phyloP scores from a whole-genome alignment of 1,140 invertebrate species.

The Pseudomyrmex gracilis region DNA sequence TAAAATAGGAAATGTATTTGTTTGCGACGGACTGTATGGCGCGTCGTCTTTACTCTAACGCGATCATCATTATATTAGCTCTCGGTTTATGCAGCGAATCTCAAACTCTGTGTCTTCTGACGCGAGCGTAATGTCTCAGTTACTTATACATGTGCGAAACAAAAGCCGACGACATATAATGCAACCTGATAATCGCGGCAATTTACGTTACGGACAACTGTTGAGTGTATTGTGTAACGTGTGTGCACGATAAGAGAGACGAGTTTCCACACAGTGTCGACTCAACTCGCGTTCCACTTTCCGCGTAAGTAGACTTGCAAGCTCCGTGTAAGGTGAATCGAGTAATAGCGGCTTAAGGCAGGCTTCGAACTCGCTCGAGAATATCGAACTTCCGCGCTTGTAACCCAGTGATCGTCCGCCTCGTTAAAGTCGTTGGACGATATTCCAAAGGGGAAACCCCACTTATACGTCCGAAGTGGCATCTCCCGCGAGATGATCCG shows the following conservation, averaged over 20 bases:
- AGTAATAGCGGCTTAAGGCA: slow-evolving; percentile 70
- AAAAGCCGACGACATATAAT: not conserved
- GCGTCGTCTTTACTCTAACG: not conserved
- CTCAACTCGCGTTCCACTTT: slow-evolving; percentile 39
- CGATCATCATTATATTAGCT: not conserved
- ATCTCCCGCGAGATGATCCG: slow-evolving; percentile 52
- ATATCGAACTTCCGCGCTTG: slow-evolving; percentile 62
- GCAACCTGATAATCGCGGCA: slow-evolving; percentile 5
- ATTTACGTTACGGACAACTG: not conserved
- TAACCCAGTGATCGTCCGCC: slow-evolving; percentile 56
- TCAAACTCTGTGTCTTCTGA: not conserved
- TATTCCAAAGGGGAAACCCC: slow-evolving; percentile 60
- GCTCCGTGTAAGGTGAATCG: slow-evolving; percentile 46
- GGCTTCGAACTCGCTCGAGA: slow-evolving; percentile 64
- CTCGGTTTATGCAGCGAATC: not conserved
- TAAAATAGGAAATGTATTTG: not conserved
- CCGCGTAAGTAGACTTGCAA: slow-evolving; percentile 30
- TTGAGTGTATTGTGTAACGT: not conserved
- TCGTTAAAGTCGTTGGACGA: slow-evolving; percentile 71
- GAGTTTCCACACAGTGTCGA: not conserved
- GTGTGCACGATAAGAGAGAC: slow-evolving; percentile 4
- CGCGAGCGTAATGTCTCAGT: not conserved
- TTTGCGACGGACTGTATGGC: too few species aligned
- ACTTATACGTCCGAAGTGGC: slow-evolving; percentile 55
- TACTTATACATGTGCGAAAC: not conserved